A percentile compares a stretch with the other conserved stretches of the same genome.
phyloP scores from a whole-genome alignment of 2,888 invertebrate genomes.

The Chirona hameri region DNA sequence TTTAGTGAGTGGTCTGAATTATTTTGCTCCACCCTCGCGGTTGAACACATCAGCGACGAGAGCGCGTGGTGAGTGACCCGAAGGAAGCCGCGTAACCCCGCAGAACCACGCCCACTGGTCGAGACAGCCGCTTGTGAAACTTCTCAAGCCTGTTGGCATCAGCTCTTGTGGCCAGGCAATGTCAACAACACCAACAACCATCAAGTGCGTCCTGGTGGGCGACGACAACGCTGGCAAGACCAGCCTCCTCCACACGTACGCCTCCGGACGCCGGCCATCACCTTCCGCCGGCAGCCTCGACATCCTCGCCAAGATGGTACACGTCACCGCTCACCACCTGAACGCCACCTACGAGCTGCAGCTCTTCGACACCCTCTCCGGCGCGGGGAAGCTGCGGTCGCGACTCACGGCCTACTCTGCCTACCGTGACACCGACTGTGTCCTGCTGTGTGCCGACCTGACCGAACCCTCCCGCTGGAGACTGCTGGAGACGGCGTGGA shows the following conservation, averaged over 20 bases:
- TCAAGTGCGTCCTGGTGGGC: background rate
- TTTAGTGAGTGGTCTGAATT: too few species aligned
- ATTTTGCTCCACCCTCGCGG: too few species aligned
- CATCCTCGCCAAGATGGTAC: background rate
- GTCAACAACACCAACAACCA: background rate
- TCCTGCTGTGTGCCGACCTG: constrained; percentile 1
- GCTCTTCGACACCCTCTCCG: background rate
- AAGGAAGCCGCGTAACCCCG: too few species aligned
- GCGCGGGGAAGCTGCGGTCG: background rate
- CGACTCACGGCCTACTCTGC: constrained; percentile 9
- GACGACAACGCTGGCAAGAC: background rate
- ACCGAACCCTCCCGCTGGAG: constrained; percentile 1
- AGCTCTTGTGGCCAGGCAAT: too few species aligned
- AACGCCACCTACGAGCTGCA: background rate
- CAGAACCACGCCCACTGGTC: too few species aligned
- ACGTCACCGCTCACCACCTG: background rate
- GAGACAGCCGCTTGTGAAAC: too few species aligned
- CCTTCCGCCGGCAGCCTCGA: background rate
- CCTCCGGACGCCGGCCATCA: background rate
- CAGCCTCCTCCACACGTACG: background rate
- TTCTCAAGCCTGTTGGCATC: too few species aligned
- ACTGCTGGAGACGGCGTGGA: background rate
- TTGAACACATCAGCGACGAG: too few species aligned
- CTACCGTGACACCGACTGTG: background rate
- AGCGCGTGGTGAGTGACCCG: too few species aligned